phyloP scores from a whole-genome alignment of 2,888 invertebrate genomes.

The Acanthosepion esculentum region DNA sequence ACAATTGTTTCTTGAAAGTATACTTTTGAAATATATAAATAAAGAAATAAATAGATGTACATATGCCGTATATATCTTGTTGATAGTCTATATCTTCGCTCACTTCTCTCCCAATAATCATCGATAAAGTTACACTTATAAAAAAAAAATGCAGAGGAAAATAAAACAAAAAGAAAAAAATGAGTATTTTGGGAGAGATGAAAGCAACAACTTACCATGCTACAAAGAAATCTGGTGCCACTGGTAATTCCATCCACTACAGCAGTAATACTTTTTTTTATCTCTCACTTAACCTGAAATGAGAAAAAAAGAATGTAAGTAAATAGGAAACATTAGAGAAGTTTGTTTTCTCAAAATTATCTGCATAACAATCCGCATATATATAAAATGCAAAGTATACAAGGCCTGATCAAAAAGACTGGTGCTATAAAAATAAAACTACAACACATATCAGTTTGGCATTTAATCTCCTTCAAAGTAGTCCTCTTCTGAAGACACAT shows the following conservation, averaged over 20 bases:
- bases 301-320: not conserved
- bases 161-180: not conserved
- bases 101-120: not conserved
- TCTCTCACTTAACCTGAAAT: constrained; percentile 1
- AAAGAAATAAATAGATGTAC: not conserved
- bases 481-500: no score
- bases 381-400: no score
- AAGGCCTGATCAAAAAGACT: no score
- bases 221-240: constrained; percentile 43
- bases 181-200: not conserved
- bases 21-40: not conserved
- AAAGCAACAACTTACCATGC: constrained; percentile 38
- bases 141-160: not conserved
- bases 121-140: not conserved
- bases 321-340: not conserved
- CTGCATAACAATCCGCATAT: no score
- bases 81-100: not conserved
- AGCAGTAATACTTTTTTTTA: constrained; percentile 18
- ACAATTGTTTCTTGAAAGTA: no score
- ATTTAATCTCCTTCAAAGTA: no score
- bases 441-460: no score
- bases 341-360: no score
- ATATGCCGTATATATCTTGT: not conserved
- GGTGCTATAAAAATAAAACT: no score
- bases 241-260: constrained; percentile 46